Evolutionary conservation across 2,797 vertebrate species (phyloP).

Genomic region (Chiloscyllium punctatum): DNA sequence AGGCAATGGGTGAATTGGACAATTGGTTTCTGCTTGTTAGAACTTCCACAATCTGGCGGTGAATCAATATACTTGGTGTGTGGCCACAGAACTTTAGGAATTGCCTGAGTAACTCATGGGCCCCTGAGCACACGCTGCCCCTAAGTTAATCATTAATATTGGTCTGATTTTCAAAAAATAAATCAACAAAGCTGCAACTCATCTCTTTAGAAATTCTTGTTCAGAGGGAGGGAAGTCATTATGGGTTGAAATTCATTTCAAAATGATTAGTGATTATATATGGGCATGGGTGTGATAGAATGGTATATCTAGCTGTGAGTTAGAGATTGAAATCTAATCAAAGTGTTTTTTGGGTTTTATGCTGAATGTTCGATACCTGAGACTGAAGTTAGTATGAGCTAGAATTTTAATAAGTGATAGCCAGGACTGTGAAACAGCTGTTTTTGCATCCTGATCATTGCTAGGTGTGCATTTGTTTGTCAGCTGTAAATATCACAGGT

Average conservation of each 20-base stretch:
- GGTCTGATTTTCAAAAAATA: neutral
- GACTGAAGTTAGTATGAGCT: neutral
- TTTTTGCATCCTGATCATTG: neutral
- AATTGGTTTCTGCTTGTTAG: neutral
- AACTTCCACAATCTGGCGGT: slow-evolving; percentile 21
- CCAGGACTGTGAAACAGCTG: neutral
- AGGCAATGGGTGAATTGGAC: no score
- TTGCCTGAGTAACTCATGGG: neutral
- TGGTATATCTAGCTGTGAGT: neutral
- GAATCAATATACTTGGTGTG: neutral
- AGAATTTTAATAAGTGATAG: no score
- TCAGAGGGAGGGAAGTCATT: neutral
- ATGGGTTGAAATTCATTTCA: neutral
- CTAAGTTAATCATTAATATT: neutral
- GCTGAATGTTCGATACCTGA: neutral
- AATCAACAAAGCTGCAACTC: neutral
- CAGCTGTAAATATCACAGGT: neutral
- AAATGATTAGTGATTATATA: neutral
- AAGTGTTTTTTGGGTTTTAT: neutral
- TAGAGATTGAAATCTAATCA: neutral
- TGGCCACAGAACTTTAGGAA: neutral
- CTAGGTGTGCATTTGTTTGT: neutral
- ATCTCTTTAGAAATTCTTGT: neutral
- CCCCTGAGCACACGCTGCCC: neutral
- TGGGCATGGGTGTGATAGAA: neutral